Percentiles rank a stretch among this genome's conserved stretches.
phyloP scores from a whole-genome alignment of 2,113 vertebrate genomes.

The Illadopsis cleaveri region DNA sequence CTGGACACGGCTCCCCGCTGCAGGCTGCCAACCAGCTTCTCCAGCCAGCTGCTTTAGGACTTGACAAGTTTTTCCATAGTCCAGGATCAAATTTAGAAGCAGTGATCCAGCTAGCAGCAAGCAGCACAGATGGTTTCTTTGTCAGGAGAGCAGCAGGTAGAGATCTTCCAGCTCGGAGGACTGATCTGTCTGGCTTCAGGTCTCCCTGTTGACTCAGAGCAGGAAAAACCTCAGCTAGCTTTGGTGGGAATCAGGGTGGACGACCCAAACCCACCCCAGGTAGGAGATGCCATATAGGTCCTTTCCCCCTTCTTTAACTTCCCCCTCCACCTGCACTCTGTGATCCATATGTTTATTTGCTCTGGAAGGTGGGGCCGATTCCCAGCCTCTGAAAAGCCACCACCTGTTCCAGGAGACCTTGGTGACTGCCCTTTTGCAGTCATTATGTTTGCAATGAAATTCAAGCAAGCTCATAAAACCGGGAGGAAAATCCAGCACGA shows the following conservation, averaged over 20 bases:
- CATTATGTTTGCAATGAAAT: neutral
- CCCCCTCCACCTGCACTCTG: neutral
- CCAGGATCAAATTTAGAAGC: slow-evolving; percentile 7
- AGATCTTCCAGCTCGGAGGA: neutral
- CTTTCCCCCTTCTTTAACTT: neutral
- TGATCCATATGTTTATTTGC: neutral
- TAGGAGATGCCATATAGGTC: neutral
- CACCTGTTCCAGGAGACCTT: neutral
- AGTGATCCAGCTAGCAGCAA: neutral
- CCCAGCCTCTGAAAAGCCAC: neutral
- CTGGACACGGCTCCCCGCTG: neutral
- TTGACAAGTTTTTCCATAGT: neutral
- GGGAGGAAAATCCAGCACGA: neutral
- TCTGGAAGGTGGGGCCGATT: neutral
- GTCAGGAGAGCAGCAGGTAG: neutral
- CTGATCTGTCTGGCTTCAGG: neutral
- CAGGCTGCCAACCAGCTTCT: neutral
- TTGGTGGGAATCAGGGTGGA: neutral
- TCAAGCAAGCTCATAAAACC: neutral
- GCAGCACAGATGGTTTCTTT: slow-evolving; percentile 24
- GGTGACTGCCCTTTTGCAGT: neutral
- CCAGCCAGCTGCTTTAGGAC: neutral
- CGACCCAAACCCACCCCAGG: neutral
- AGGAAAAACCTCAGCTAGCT: neutral
- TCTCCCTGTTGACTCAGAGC: neutral